Conservation (phyloP, 2,888 invertebrate genomes). For the Drosophila formosana region DNA sequence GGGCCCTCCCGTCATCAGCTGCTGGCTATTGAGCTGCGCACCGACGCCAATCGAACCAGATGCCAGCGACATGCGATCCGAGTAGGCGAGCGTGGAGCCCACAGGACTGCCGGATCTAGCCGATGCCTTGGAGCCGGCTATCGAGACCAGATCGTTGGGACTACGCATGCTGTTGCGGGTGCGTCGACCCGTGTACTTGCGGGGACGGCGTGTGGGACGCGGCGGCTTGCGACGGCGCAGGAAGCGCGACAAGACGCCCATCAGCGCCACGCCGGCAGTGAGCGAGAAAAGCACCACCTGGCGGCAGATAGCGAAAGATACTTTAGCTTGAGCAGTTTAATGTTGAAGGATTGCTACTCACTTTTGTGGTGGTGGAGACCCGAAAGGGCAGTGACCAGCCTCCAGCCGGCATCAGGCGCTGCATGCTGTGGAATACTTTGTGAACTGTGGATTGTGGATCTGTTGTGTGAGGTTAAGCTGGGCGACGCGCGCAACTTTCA, state of each 20-base stretch:
- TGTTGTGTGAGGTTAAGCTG: conserved; percentile 60
- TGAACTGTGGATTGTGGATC: neutral
- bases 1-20: neutral
- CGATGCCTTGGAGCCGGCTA: conserved; percentile 89
- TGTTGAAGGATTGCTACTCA: conserved; percentile 71
- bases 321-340: neutral
- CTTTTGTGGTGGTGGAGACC: conserved; percentile 84
- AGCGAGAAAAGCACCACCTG: conserved; percentile 86
- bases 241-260: conserved; percentile 93
- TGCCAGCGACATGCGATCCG: conserved; percentile 89
- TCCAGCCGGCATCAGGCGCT: conserved; percentile 70
- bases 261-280: conserved; percentile 90
- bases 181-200: conserved; percentile 87
- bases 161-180: conserved; percentile 88
- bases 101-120: conserved; percentile 87
- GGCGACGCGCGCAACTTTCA: conserved; percentile 40
- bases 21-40: conserved; percentile 67
- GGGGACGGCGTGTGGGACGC: conserved; percentile 87
- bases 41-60: conserved; percentile 89
- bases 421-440: conserved; percentile 51
- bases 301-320: neutral
- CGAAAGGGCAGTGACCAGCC: conserved; percentile 81
- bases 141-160: conserved; percentile 89
- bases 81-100: conserved; percentile 87
- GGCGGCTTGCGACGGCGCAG: conserved; percentile 90